These are phyloP conservation scores for Ardeotis arabs DNA, from an alignment of 2,113 vertebrate species.

Conservation along the genomic window DNA sequence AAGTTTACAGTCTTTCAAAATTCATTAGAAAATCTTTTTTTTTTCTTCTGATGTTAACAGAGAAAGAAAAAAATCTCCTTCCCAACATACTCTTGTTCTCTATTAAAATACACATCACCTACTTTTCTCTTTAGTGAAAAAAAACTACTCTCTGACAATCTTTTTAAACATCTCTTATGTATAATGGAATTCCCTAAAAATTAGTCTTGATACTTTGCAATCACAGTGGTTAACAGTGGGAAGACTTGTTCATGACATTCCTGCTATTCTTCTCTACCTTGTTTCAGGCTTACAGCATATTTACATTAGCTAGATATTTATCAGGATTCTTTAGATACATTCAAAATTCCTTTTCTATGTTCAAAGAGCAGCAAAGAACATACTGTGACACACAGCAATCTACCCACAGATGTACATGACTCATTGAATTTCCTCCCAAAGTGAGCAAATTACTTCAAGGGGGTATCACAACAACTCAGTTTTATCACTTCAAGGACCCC, in stretches of 20 bases:
- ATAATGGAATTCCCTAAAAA: neutral
- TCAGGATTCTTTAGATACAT: neutral
- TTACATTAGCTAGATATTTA: neutral
- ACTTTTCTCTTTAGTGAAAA: neutral
- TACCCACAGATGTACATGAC: neutral
- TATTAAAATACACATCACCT: neutral
- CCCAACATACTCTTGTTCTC: neutral
- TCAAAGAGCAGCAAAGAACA: neutral
- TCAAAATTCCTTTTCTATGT: neutral
- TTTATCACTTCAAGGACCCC: neutral
- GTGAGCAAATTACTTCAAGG: accelerated
- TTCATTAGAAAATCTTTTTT: neutral
- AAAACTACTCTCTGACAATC: neutral
- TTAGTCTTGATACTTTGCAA: neutral
- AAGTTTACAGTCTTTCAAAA: neutral
- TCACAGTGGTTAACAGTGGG: neutral
- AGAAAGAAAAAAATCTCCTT: neutral
- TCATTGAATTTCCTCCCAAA: neutral
- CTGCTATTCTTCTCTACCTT: neutral
- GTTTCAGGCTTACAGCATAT: neutral
- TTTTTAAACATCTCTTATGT: neutral
- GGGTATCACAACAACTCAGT: neutral
- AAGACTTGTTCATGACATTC: neutral
- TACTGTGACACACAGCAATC: neutral
- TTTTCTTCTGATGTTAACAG: neutral